A percentile compares a stretch with the other conserved stretches of the same genome.
Evolutionary conservation across 2,888 invertebrate species (phyloP).

Genomic region (Drosophila testacea): DNA sequence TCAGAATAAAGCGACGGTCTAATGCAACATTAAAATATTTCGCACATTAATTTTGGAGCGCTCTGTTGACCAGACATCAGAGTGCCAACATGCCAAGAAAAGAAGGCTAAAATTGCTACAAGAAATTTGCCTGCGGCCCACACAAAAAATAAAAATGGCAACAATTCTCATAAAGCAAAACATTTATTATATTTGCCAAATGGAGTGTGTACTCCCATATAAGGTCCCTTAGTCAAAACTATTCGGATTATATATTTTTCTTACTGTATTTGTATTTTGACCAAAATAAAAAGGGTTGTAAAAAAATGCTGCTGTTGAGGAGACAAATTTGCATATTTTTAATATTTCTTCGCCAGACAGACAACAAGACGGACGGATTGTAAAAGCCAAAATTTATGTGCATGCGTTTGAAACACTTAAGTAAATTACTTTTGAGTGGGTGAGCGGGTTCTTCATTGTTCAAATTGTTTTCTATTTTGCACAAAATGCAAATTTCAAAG

Average conservation of each 20-base stretch:
- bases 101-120: constrained; percentile 35
- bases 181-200: constrained; percentile 78
- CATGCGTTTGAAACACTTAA: constrained; percentile 76
- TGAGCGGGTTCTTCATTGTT: constrained; percentile 37
- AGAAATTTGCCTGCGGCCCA: constrained; percentile 47
- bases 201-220: constrained; percentile 59
- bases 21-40: constrained; percentile 72
- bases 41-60: constrained; percentile 61
- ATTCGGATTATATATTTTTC: constrained; percentile 43
- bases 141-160: constrained; percentile 40
- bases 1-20: constrained; percentile 37
- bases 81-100: constrained; percentile 39
- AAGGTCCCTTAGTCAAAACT: constrained; percentile 29
- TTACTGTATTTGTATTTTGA: constrained; percentile 46
- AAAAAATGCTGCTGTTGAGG: constrained; percentile 39
- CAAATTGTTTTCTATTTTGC: constrained; percentile 56
- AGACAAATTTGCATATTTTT: constrained; percentile 78
- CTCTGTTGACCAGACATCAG: constrained; percentile 59
- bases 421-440: constrained; percentile 73
- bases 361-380: constrained; percentile 22
- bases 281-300: constrained; percentile 72
- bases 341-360: constrained; percentile 66
- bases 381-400: constrained; percentile 67
- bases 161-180: constrained; percentile 66
- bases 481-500: constrained; percentile 51